These are phyloP conservation scores for Pseudorhombus dupliciocellatus DNA, from an alignment of 2,113 vertebrate genomes.

Conservation along the genomic window DNA sequence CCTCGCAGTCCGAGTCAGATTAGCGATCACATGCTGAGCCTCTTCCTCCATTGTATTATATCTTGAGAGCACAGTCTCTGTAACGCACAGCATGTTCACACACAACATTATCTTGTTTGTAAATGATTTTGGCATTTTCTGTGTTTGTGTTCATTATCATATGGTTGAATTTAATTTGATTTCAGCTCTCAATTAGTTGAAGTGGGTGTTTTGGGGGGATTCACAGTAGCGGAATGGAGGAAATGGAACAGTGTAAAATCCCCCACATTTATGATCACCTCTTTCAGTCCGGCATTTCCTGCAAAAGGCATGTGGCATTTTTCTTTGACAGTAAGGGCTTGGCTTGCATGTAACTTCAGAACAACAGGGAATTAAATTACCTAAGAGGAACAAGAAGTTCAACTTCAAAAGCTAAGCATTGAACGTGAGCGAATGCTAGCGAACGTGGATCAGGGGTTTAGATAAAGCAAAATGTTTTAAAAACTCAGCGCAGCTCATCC, in stretches of 20 bases:
- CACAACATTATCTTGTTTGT: background rate
- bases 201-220: constrained; percentile 2
- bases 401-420: background rate
- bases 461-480: background rate
- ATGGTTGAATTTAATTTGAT: no score
- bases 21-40: constrained; percentile 36
- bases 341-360: constrained; percentile 1
- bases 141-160: no score
- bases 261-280: constrained; percentile 10
- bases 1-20: constrained; percentile 14
- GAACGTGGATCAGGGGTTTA: constrained; percentile 9
- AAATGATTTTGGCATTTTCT: background rate
- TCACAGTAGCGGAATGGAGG: constrained; percentile 12
- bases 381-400: background rate
- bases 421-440: background rate
- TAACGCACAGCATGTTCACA: background rate
- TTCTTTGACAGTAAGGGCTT: constrained; percentile 23
- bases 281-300: constrained; percentile 59
- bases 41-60: background rate
- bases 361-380: constrained; percentile 30
- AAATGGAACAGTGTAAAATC: constrained; percentile 36
- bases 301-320: constrained; percentile 1
- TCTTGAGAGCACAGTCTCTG: background rate
- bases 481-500: background rate
- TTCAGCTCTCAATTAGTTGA: background rate